A percentile compares a stretch with the other conserved stretches of the same genome.
phyloP scores from a whole-genome alignment of 2,888 invertebrate species.

The Penaeus monodon region DNA sequence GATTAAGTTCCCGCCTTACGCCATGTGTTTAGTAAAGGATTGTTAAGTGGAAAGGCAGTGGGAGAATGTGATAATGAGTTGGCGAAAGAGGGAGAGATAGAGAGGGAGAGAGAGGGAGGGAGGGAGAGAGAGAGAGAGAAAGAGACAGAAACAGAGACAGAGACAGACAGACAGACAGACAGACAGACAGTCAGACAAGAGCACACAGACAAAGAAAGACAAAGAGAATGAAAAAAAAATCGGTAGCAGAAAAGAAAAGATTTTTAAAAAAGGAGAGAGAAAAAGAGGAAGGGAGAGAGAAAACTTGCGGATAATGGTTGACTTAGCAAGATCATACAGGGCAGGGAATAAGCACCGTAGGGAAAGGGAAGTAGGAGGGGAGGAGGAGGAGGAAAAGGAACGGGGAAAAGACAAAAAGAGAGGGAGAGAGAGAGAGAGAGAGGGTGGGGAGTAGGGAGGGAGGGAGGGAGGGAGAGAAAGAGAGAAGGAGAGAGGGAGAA shows the following conservation, averaged over 20 bases:
- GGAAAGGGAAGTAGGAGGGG: too few relatives aligned
- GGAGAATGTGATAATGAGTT: too few relatives aligned
- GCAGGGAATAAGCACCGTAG: background rate
- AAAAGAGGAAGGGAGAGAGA: background rate
- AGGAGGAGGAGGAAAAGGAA: too few relatives aligned
- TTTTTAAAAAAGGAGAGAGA: background rate
- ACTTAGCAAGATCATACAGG: background rate
- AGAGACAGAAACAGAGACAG: background rate
- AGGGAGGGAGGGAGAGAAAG: background rate
- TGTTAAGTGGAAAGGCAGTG: background rate
- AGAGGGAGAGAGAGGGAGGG: too few relatives aligned
- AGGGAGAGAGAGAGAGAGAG: too few relatives aligned
- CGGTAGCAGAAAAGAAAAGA: too few relatives aligned
- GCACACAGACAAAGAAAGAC: background rate
- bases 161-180: background rate
- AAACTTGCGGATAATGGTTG: background rate
- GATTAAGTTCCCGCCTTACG: too few relatives aligned
- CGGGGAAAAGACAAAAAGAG: too few relatives aligned
- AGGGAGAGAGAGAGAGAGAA: too few relatives aligned
- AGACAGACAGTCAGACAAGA: background rate
- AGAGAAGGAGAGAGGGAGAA: background rate
- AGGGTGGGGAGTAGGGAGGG: background rate
- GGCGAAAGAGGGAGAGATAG: too few relatives aligned
- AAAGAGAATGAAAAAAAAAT: too few relatives aligned
- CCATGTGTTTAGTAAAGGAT: too few relatives aligned